These are phyloP conservation scores for Phyllotreta cruciferae DNA, from an alignment of 2,888 invertebrate genomes.

Conservation along the genomic window DNA sequence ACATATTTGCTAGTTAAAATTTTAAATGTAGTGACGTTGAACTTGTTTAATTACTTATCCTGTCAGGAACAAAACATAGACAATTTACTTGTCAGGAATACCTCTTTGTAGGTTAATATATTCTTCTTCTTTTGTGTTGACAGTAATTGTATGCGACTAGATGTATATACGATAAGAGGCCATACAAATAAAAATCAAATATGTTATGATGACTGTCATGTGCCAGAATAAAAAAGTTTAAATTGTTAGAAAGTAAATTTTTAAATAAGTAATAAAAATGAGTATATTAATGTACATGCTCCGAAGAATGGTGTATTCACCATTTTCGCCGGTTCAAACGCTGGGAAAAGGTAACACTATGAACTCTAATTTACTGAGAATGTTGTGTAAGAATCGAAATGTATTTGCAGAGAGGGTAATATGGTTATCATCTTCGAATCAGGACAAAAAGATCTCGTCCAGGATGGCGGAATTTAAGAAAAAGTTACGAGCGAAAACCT, in stretches of 20 bases:
- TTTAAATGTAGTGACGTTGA: constrained; percentile 32
- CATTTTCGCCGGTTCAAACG: constrained; percentile 42
- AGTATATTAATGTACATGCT: constrained; percentile 57
- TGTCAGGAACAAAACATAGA: too few relatives aligned
- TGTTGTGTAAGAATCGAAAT: not conserved
- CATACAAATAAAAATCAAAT: too few relatives aligned
- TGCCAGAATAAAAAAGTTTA: not conserved
- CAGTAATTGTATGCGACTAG: too few relatives aligned
- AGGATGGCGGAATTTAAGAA: constrained; percentile 75
- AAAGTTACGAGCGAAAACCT: constrained; percentile 72
- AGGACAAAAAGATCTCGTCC: constrained; percentile 58
- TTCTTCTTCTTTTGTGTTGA: too few relatives aligned
- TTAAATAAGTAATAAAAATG: constrained; percentile 46
- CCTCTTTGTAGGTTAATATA: too few relatives aligned
- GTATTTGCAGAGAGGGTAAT: constrained; percentile 30
- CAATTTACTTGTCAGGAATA: too few relatives aligned
- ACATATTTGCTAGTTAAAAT: constrained; percentile 33
- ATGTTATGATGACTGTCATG: too few relatives aligned
- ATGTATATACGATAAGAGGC: too few relatives aligned
- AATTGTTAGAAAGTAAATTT: not conserved
- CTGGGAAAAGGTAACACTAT: constrained; percentile 45
- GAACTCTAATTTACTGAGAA: not conserved
- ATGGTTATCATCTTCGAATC: constrained; percentile 37
- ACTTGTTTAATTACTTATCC: not conserved
- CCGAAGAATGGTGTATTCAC: constrained; percentile 49